These are phyloP conservation scores for Tenthredo mesomela DNA, from an alignment of 2,888 invertebrate species.

Conservation along the genomic window DNA sequence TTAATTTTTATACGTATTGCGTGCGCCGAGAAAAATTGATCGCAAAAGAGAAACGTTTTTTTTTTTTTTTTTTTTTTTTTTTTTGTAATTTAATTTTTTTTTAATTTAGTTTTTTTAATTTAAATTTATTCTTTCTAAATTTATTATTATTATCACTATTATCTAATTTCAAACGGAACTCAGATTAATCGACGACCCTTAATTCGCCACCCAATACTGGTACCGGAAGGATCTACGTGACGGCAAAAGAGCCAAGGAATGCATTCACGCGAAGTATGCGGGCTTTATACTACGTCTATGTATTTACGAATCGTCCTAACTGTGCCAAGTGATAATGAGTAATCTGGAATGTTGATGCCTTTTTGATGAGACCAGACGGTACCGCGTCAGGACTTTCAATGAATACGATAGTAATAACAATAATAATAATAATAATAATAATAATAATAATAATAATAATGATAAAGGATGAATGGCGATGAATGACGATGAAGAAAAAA, in stretches of 20 bases:
- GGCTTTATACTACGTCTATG: slow-evolving; percentile 7
- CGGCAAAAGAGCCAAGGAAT: slow-evolving; percentile 1
- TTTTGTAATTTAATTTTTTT: background rate
- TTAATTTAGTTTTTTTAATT: too few species aligned
- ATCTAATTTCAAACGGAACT: background rate
- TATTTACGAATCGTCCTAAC: background rate
- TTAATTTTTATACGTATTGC: background rate
- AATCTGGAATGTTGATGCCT: slow-evolving; percentile 37
- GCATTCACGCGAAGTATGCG: slow-evolving; percentile 3
- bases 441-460: slow-evolving; percentile 2
- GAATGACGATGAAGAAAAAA: background rate
- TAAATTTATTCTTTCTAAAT: background rate
- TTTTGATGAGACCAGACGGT: background rate
- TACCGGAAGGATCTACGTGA: background rate
- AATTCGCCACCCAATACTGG: background rate
- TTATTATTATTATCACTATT: background rate
- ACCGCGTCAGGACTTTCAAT: background rate
- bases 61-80: background rate
- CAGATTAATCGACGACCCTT: background rate
- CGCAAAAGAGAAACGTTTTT: background rate
- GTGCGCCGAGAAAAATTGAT: background rate
- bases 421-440: background rate
- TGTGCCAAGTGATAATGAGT: background rate
- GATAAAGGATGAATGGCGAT: background rate
- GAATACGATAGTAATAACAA: background rate